phyloP scores from a whole-genome alignment of 1,140 invertebrate genomes.

The Drosophila ficusphila region DNA sequence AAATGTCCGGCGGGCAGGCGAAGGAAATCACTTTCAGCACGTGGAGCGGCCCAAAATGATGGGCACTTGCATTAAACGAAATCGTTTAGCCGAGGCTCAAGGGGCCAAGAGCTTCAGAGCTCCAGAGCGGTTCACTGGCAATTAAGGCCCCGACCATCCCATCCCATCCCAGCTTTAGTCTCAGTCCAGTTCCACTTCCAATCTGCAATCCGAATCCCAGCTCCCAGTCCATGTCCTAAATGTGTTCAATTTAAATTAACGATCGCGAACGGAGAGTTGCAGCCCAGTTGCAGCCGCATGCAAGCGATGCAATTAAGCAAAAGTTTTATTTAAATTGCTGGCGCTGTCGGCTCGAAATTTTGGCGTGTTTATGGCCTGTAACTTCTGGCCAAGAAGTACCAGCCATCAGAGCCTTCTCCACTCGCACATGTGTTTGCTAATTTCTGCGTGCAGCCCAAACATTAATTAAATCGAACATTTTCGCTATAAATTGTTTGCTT shows the following conservation, averaged over 20 bases:
- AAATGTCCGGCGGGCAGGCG: slow-evolving; percentile 55
- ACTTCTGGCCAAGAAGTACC: slow-evolving; percentile 33
- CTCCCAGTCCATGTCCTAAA: slow-evolving; percentile 68
- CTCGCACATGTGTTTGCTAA: slow-evolving; percentile 76
- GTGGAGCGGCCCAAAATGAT: slow-evolving; percentile 72
- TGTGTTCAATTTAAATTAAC: slow-evolving; percentile 83
- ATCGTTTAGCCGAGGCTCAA: slow-evolving; percentile 63
- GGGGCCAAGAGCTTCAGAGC: background rate
- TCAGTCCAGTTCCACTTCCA: no score
- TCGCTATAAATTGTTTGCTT: slow-evolving; percentile 80
- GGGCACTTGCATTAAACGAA: slow-evolving; percentile 80
- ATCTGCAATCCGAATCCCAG: background rate
- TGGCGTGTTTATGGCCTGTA: slow-evolving; percentile 64
- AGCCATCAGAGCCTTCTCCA: slow-evolving; percentile 13
- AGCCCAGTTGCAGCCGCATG: slow-evolving; percentile 52
- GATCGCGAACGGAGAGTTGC: slow-evolving; percentile 58
- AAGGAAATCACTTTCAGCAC: slow-evolving; percentile 73
- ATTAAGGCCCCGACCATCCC: slow-evolving; percentile 60
- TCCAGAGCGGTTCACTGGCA: slow-evolving; percentile 47
- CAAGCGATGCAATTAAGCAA: slow-evolving; percentile 77
- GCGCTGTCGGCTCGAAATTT: slow-evolving; percentile 47
- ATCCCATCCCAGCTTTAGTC: no score
- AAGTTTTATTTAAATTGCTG: slow-evolving; percentile 81
- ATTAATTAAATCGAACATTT: slow-evolving; percentile 81
- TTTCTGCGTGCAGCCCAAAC: slow-evolving; percentile 79